phyloP scores from a whole-genome alignment of 2,113 vertebrate species.

The Cisticola juncidis region DNA sequence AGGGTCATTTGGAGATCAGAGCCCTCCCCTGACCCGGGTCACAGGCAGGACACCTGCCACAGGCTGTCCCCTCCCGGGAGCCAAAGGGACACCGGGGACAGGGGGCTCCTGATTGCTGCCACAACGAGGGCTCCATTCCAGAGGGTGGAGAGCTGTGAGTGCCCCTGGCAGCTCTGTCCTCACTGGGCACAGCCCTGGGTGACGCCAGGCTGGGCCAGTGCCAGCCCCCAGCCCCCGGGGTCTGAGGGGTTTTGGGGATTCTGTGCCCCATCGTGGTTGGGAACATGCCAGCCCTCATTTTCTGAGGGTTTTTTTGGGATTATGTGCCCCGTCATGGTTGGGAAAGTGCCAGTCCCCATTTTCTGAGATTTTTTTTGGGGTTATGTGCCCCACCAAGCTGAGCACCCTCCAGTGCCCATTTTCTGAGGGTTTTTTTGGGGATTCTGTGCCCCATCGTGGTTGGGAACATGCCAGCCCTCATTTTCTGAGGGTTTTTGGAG shows the following conservation, averaged over 20 bases:
- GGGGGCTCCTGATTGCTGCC: background rate
- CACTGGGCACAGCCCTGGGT: accelerated
- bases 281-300: background rate
- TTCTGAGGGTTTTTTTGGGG: background rate
- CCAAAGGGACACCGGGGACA: background rate
- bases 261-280: background rate
- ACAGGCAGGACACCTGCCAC: slow-evolving; percentile 67
- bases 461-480: accelerated
- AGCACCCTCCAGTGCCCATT: accelerated
- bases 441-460: background rate
- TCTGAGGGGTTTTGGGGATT: background rate
- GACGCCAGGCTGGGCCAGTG: accelerated
- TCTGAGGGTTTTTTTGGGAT: background rate
- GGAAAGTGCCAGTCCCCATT: background rate
- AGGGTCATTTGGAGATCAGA: slow-evolving; percentile 61
- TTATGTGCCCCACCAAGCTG: background rate
- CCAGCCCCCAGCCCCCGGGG: accelerated
- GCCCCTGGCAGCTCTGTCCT: background rate
- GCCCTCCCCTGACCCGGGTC: slow-evolving; percentile 31
- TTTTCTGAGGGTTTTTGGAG: background rate
- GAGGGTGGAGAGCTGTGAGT: background rate
- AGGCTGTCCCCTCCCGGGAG: background rate
- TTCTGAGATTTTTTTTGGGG: background rate
- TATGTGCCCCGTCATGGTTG: background rate
- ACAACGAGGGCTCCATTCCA: background rate